Conservation (phyloP, 2,113 vertebrate genomes). For the Sinocyclocheilus maitianheensis region DNA sequence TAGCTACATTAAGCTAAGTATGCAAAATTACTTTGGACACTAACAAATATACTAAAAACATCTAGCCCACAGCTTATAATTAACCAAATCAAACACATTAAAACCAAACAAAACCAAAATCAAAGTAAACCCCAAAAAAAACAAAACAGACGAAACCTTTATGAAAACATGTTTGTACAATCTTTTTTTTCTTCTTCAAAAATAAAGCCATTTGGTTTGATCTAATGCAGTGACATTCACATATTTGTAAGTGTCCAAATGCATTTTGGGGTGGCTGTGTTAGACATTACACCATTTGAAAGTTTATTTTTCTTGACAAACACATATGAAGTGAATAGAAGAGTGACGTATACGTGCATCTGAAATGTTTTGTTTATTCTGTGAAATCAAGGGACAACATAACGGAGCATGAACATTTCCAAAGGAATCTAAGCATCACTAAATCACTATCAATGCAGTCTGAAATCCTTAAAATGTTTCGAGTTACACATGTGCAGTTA, state of each 20-base stretch:
- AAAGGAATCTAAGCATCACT: slow-evolving; percentile 67
- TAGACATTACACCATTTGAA: neutral
- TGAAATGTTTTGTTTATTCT: slow-evolving; percentile 79
- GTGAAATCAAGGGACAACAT: slow-evolving; percentile 78
- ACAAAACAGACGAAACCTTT: neutral
- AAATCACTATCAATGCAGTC: slow-evolving; percentile 58
- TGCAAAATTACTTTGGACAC: neutral
- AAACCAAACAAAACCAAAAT: too few relatives aligned
- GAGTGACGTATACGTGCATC: slow-evolving; percentile 48
- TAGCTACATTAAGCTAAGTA: neutral
- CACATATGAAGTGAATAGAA: neutral
- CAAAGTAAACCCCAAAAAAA: neutral
- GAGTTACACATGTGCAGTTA: slow-evolving; percentile 62
- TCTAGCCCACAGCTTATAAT: neutral
- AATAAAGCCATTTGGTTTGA: neutral
- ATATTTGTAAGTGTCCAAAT: neutral
- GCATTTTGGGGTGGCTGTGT: neutral
- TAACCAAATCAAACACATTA: neutral
- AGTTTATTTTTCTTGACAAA: neutral
- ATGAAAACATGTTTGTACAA: too few relatives aligned
- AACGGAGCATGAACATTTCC: slow-evolving; percentile 73
- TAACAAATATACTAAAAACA: neutral
- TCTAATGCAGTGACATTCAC: neutral
- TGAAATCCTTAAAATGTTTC: slow-evolving; percentile 59
- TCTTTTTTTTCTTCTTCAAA: neutral